These are phyloP conservation scores for Corythornis madagascariensis DNA, from an alignment of 2,113 vertebrate species.

Conservation along the genomic window DNA sequence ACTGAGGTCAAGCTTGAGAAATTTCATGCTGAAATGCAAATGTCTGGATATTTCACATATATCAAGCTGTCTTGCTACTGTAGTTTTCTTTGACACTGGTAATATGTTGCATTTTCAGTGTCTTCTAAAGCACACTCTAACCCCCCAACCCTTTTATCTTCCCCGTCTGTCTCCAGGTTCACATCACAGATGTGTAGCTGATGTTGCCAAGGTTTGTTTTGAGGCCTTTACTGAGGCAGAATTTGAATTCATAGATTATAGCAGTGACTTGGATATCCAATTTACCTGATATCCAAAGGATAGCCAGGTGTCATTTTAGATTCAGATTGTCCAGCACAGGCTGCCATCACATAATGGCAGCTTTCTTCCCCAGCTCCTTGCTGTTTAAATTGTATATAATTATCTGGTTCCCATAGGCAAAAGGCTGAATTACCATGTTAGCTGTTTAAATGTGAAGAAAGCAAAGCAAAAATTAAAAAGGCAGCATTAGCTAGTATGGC, in stretches of 20 bases:
- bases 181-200: background rate
- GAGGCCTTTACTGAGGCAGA: background rate
- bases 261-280: background rate
- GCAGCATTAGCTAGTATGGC: background rate
- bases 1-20: background rate
- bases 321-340: background rate
- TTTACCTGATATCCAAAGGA: background rate
- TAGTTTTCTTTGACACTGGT: background rate
- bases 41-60: background rate
- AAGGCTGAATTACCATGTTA: background rate
- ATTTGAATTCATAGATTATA: background rate
- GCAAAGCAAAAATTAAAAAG: constrained; percentile 12
- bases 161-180: background rate
- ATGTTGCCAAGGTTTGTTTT: background rate
- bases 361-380: background rate
- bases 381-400: constrained; percentile 20
- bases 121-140: background rate
- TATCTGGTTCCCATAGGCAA: constrained; percentile 1
- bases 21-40: background rate
- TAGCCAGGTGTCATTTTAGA: background rate
- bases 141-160: background rate
- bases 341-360: background rate
- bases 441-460: constrained; percentile 29
- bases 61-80: background rate
- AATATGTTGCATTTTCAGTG: background rate